phyloP scores from a whole-genome alignment of 2,113 vertebrate species.

The Narcine bancroftii region DNA sequence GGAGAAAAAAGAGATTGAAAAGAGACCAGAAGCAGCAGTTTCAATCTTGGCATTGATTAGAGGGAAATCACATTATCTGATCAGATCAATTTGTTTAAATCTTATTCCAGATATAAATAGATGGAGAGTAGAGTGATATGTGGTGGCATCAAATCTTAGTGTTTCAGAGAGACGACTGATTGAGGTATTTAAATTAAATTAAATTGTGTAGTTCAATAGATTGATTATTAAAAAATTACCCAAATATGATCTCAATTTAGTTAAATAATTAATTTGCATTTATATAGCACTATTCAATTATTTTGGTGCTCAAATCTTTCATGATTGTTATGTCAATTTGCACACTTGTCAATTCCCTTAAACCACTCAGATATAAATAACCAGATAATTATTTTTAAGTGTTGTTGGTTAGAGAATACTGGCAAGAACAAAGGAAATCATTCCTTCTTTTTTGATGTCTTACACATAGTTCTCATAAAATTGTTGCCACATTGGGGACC shows the following conservation, averaged over 20 bases:
- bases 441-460: background rate
- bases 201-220: background rate
- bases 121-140: background rate
- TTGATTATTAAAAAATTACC: background rate
- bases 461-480: no score
- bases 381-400: no score
- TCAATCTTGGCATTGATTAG: background rate
- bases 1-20: slow-evolving; percentile 18
- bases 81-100: background rate
- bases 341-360: background rate
- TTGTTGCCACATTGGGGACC: no score
- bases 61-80: background rate
- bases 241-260: background rate
- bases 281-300: background rate
- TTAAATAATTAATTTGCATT: background rate
- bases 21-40: background rate
- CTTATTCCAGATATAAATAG: background rate
- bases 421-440: background rate
- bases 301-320: background rate
- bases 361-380: background rate
- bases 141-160: background rate
- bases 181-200: background rate
- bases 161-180: background rate
- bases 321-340: background rate
- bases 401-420: background rate